Conservation (phyloP, 2,113 vertebrate species). For the Onychostoma macrolepis region DNA sequence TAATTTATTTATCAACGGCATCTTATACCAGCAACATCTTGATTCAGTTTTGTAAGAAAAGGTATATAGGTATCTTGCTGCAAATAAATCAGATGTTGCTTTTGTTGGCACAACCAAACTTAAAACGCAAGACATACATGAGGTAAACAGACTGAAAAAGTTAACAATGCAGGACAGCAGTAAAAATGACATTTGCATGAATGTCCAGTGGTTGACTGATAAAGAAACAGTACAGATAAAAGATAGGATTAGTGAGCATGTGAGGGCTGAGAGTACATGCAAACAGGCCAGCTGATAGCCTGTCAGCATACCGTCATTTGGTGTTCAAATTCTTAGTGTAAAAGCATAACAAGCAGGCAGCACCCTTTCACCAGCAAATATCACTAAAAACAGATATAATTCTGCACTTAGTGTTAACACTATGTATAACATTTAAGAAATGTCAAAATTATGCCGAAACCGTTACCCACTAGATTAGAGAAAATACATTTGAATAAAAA, state of each 20-base stretch:
- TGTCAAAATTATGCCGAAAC: not conserved
- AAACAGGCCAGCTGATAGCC: not conserved
- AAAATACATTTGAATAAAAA: slow-evolving; percentile 13
- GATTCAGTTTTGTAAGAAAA: not conserved
- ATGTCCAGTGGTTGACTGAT: slow-evolving; percentile 23
- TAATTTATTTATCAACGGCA: not conserved
- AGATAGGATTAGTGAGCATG: not conserved
- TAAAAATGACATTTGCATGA: slow-evolving; percentile 17
- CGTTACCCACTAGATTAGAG: not conserved
- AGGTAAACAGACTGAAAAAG: slow-evolving; percentile 9
- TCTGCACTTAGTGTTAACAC: slow-evolving; percentile 17
- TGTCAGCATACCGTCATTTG: not conserved
- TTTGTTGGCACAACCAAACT: not conserved
- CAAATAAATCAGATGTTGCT: not conserved
- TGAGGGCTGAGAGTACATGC: not conserved
- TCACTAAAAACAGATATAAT: not conserved
- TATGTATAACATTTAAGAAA: slow-evolving; percentile 5
- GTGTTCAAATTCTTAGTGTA: not conserved
- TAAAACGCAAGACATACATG: not conserved
- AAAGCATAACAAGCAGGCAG: not conserved
- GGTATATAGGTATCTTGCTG: not conserved
- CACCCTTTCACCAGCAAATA: not conserved
- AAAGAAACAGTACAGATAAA: not conserved
- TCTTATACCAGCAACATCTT: not conserved
- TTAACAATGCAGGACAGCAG: not conserved